Percentiles rank a stretch among this genome's conserved stretches.
phyloP scores from a whole-genome alignment of 92 coral and sea anemone species.

The Umimayanthus chanpuru region DNA sequence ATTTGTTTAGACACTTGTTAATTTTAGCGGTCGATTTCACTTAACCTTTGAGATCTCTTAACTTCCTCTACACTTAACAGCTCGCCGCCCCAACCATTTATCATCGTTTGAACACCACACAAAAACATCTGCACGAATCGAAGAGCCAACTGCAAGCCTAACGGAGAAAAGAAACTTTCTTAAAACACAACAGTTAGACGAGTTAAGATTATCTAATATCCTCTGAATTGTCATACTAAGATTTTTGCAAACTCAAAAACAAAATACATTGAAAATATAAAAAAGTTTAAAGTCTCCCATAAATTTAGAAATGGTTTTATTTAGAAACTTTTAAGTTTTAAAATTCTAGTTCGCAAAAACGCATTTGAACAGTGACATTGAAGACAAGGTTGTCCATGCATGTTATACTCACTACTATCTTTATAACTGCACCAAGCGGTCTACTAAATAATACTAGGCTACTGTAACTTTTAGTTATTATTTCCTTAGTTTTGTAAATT shows the following conservation, averaged over 20 bases:
- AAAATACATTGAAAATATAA: too few species aligned
- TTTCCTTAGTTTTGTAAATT: too few species aligned
- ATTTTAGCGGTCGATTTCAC: not conserved
- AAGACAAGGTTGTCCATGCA: too few species aligned
- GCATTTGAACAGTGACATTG: too few species aligned
- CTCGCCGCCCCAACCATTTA: conserved; percentile 4
- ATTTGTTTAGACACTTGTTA: conserved; percentile 31
- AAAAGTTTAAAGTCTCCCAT: too few species aligned
- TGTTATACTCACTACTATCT: too few species aligned
- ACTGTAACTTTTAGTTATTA: too few species aligned
- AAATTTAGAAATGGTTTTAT: not conserved
- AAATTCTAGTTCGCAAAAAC: too few species aligned
- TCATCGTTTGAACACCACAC: not conserved
- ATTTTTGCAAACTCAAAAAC: not conserved
- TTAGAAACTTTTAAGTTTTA: too few species aligned
- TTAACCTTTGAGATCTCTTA: conserved; percentile 14
- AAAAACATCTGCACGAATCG: conserved; percentile 31
- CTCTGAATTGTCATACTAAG: not conserved
- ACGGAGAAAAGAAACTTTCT: not conserved
- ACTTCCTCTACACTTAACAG: conserved; percentile 31
- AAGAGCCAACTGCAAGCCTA: not conserved
- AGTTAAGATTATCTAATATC: not conserved
- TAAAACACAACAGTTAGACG: not conserved
- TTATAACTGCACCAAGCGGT: too few species aligned
- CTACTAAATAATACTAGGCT: too few species aligned